phyloP scores from a whole-genome alignment of 1,140 invertebrate genomes.

The Rhynchophorus ferrugineus region DNA sequence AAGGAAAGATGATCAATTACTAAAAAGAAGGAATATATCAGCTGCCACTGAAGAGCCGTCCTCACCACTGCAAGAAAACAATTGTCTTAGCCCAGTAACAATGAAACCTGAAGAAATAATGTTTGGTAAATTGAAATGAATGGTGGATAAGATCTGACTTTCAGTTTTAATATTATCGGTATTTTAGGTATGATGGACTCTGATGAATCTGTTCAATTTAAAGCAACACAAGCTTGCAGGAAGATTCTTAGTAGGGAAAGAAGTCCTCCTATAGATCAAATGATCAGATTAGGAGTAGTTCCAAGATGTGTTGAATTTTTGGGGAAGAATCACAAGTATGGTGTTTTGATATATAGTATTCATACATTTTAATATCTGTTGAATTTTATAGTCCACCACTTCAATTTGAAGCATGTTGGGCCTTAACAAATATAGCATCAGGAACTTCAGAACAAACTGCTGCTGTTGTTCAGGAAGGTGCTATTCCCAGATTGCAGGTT shows the following conservation, averaged over 20 bases:
- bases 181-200: conserved; percentile 51
- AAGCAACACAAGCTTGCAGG: conserved; percentile 67
- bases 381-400: conserved; percentile 59
- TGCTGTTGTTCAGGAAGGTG: conserved; percentile 76
- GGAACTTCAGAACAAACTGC: conserved; percentile 86
- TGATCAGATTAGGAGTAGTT: conserved; percentile 82
- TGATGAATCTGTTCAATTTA: conserved; percentile 54
- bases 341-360: conserved; percentile 12
- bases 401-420: conserved; percentile 98
- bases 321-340: conserved; percentile 59
- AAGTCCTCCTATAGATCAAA: conserved; percentile 88
- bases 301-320: conserved; percentile 78
- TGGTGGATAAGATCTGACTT: not conserved
- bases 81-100: conserved; percentile 41
- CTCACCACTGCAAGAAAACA: conserved; percentile 49
- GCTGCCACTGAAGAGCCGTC: conserved; percentile 44
- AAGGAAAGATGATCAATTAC: conserved; percentile 90
- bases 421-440: conserved; percentile 95
- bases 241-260: conserved; percentile 87
- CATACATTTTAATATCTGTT: not conserved
- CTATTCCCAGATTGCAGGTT: conserved; percentile 75
- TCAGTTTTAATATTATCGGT: too few species aligned
- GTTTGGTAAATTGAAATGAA: conserved; percentile 38
- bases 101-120: conserved; percentile 57
- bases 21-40: conserved; percentile 75